Evolutionary conservation across 2,888 invertebrate species (phyloP).

Genomic region (Keiferia lycopersicella): DNA sequence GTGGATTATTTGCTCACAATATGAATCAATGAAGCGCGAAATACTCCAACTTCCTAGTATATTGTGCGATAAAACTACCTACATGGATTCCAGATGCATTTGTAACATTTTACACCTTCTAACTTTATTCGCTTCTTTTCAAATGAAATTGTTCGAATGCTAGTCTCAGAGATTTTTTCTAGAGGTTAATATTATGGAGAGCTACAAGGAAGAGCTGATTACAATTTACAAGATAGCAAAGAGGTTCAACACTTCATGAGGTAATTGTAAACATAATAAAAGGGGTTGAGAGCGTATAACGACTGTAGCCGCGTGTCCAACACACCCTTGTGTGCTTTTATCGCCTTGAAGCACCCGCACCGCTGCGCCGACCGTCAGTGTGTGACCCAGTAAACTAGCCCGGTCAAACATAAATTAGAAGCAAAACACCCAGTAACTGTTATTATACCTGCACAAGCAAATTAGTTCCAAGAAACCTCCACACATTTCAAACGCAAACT

Average conservation of each 20-base stretch:
- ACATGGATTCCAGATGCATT: constrained; percentile 4
- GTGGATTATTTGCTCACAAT: constrained; percentile 25
- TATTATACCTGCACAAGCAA: constrained; percentile 23
- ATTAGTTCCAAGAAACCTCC: constrained; percentile 27
- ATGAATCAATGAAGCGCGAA: constrained; percentile 15
- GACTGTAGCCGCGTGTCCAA: constrained; percentile 42
- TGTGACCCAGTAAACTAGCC: constrained; percentile 62
- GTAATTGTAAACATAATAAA: constrained; percentile 47
- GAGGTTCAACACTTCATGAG: constrained; percentile 48
- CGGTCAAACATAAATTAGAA: constrained; percentile 41
- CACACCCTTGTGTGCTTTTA: constrained; percentile 48
- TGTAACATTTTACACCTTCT: neutral
- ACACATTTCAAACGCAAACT: constrained; percentile 21
- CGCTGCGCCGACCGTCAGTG: constrained; percentile 45
- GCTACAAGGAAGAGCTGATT: constrained; percentile 1
- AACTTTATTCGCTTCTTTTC: constrained; percentile 18
- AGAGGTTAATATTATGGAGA: constrained; percentile 4
- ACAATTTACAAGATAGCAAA: constrained; percentile 40
- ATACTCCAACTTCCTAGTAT: neutral
- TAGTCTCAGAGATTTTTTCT: constrained; percentile 12
- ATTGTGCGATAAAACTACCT: neutral
- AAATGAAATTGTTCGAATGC: constrained; percentile 22
- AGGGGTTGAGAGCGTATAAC: constrained; percentile 52
- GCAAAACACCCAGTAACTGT: constrained; percentile 28
- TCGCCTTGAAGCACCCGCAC: constrained; percentile 48